Percentiles rank a stretch among this genome's conserved stretches.
These are phyloP conservation scores for Microtus richardsoni DNA, from an alignment of 2,113 vertebrate genomes.

Conservation along the genomic window DNA sequence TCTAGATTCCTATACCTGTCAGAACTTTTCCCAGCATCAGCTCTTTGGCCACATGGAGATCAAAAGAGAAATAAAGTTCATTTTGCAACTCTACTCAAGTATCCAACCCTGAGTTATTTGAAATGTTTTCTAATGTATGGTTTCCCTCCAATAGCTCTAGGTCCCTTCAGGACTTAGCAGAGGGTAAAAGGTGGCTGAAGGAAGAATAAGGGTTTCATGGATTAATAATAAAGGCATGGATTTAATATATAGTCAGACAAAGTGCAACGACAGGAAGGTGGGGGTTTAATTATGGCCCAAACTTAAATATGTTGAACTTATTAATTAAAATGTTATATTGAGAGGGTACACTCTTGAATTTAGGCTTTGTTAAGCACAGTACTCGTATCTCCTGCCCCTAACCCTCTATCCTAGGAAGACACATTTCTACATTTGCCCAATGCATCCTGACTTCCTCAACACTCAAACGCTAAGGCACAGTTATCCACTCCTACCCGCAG, in stretches of 20 bases:
- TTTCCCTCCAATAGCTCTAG: background rate
- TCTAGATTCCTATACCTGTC: background rate
- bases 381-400: background rate
- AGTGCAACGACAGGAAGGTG: conserved; percentile 13
- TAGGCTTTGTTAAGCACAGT: background rate
- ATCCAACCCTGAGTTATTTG: background rate
- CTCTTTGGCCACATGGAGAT: background rate
- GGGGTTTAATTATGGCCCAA: background rate
- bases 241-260: background rate
- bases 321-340: background rate
- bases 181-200: background rate
- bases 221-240: conserved; percentile 4
- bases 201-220: background rate
- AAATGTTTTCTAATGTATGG: background rate
- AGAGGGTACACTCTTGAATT: conserved; percentile 30
- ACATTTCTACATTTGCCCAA: background rate
- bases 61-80: background rate
- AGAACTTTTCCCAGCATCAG: background rate
- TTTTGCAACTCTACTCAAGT: background rate
- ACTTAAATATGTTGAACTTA: background rate
- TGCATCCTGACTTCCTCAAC: background rate
- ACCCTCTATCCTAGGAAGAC: background rate
- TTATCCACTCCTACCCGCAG: background rate
- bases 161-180: background rate
- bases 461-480: conserved; percentile 1